phyloP scores from a whole-genome alignment of 2,888 invertebrate species.

The Globia sparganii region DNA sequence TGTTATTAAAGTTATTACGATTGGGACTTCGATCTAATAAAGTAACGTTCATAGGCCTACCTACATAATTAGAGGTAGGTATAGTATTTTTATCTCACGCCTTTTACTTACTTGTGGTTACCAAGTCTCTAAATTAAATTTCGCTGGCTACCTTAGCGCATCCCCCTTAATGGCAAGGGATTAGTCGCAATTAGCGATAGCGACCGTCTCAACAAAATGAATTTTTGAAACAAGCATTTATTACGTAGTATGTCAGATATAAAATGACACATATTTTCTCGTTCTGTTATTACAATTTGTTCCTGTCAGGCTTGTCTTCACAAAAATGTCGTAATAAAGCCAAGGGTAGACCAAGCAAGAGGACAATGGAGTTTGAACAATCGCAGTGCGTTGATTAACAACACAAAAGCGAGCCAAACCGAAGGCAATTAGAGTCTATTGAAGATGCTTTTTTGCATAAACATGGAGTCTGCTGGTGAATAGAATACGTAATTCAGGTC shows the following conservation, averaged over 20 bases:
- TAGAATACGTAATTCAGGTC: constrained; percentile 60
- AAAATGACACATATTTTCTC: constrained; percentile 27
- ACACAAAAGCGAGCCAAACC: constrained; percentile 74
- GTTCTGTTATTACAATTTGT: constrained; percentile 36
- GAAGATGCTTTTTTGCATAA: constrained; percentile 67
- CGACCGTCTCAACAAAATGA: constrained; percentile 26
- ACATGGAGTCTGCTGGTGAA: constrained; percentile 54
- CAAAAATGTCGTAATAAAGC: constrained; percentile 61
- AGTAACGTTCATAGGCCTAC: background rate
- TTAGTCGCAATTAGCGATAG: constrained; percentile 43
- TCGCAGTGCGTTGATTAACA: constrained; percentile 75
- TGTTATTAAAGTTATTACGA: constrained; percentile 28
- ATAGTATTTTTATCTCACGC: background rate
- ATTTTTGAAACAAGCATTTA: constrained; percentile 17
- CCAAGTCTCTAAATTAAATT: background rate
- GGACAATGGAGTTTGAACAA: constrained; percentile 71
- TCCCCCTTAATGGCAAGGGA: constrained; percentile 40
- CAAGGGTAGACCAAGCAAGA: constrained; percentile 57
- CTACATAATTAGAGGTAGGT: no score
- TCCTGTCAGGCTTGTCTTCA: constrained; percentile 37
- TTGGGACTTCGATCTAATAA: background rate
- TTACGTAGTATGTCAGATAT: constrained; percentile 10
- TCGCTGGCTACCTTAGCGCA: no score
- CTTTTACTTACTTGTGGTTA: background rate
- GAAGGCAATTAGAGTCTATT: constrained; percentile 75